Base-by-base conservation (phyloP, 2,797 vertebrate species). In the Scarus forsteni region DNA sequence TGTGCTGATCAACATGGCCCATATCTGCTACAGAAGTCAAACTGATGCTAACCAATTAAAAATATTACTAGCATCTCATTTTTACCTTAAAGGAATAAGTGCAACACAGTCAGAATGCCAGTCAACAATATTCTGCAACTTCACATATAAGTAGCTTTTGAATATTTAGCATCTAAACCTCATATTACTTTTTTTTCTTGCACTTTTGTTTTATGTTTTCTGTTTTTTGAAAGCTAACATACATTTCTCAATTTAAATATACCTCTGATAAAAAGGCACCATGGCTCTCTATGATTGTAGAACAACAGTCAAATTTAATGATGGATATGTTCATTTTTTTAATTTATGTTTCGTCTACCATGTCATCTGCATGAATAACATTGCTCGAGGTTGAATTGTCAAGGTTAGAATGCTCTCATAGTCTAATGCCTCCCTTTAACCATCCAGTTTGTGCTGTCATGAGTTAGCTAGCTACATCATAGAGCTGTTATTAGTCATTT, bases 321-420 rank as follows among this genome's bases (percentile, higher is more conserved):
- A 63, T 6, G 7, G 13, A 6, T 35, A 51, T 18, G 2, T n/a
- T 43, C 10, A 69, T 36, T 35, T 73, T 58, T 59, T 43, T 35
- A 63, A 55, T 59, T 11, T 10, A 9, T 18, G 12, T 8, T 34
- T 44, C 40, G 34, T 16, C 13, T 35, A 15, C 35, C 14, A 13
- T 71, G 16, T 10, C 6, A 1, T 64, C 35, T 64, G 11, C 68
- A 60, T 69, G 44, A 63, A 60, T 62, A 62, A 18, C 18, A 60
- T 35, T 50, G 16, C 15, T 51, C 52, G 50, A 43, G 57, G 53
- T 66, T 35, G 14, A 61, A 34, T 65, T 8, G 1, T 67, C 39
- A 48, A 58, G 58, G 34, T 57, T 56, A 49, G 5, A 67, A 45
- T 1, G 18, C 36, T 45, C 39, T 62, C 14, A 64, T 10, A 52